Evolutionary conservation across 2,797 vertebrate species (phyloP), one percentile per base, ranked within the genome.

Genomic region (Intellagama lesueurii): DNA sequence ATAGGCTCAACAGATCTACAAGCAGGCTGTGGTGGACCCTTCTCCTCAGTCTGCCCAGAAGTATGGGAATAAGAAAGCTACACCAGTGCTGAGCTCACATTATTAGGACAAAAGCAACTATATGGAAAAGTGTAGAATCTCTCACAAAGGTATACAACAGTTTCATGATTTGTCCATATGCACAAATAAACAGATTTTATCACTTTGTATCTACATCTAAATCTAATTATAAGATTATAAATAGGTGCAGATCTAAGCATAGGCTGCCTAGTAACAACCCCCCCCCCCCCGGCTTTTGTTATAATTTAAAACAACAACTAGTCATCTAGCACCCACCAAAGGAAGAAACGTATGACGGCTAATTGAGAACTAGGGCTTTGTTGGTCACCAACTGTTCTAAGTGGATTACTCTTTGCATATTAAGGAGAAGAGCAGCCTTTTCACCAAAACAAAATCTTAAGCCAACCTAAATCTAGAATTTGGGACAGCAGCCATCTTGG

Each of bases 251-350:
- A 75, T 26, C 52, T 52, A 92, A 82, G 79, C 60, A 90, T 83
- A 93, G 88, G 72, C 83, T 82, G n/a, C 76, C 17, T 17, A 90
- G 92, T 89, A 79, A 30, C 30, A 56, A 84, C 52, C 52, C 82
- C 35, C 44, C 90, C 40, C 72, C 26, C 69, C 69, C 75, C 76
- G 64, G 91, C 0, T 87, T 75, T 52, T 68, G 81, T 85, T 77
- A 85, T 49, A 70, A 78, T 68, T 85, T 86, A 87, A 47, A 44
- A 91, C 22, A 89, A 88, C 76, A 91, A 69, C 85, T 69, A 80
- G 14, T 75, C 86, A 70, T 81, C 88, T 88, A 70, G 72, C 78
- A 90, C 68, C 52, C 92, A 81, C 76, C 56, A 0, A 0, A 6
- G 11, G 8, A 75, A 22, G 47, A 83, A 79, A 80, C 11, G 88